Base-by-base conservation (phyloP, 2,113 vertebrate species). In the Zeus faber region DNA sequence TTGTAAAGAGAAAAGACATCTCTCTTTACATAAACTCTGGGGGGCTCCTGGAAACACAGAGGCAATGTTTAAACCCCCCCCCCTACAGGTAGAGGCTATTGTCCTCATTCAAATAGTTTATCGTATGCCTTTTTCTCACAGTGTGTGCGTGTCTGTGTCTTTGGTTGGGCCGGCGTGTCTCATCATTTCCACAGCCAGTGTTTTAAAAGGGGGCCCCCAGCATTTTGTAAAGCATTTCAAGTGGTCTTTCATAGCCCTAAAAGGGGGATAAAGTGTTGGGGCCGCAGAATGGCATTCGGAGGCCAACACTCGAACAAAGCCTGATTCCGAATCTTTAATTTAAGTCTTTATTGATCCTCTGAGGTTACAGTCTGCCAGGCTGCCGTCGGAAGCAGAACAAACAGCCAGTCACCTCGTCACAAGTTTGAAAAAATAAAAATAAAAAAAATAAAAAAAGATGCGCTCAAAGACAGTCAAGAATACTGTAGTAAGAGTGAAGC, bases 171-270 rank as follows among this genome's bases (percentile, higher is more conserved):
- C 48, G 55, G 14, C 40, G 46, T 41, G 31, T 54, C 65, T 37
- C 20, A 69, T 69, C 56, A 57, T 60, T 2, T 33, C n/a, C 27
- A 21, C 26, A 44, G 60, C 21, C 41, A 60, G 41, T 37, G 60
- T 52, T 64, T 48, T 59, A 64, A 64, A 68, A 48, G 63, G 60
- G 43, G 43, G 43, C 51, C 40, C 48, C n/a, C 45, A 17, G 17
- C 13, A 0, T 26, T 45, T 48, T 48, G 47, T 48, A 65, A 61
- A 69, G 49, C 52, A 11, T 18, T 43, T 62, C 35, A 49, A 69
- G 59, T 67, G 50, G 9, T 37, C 46, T 73, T 59, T 59, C 59
- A 67, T 22, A 33, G 61, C 43, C 33, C 22, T 54, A 41, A 50
- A 6, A 1, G 6, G 17, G 56, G 43, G 26, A 67, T 24, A 60